Evolutionary conservation across 2,113 vertebrate species (phyloP), one percentile per base, ranked within the genome.

Genomic region (Gulo gulo): DNA sequence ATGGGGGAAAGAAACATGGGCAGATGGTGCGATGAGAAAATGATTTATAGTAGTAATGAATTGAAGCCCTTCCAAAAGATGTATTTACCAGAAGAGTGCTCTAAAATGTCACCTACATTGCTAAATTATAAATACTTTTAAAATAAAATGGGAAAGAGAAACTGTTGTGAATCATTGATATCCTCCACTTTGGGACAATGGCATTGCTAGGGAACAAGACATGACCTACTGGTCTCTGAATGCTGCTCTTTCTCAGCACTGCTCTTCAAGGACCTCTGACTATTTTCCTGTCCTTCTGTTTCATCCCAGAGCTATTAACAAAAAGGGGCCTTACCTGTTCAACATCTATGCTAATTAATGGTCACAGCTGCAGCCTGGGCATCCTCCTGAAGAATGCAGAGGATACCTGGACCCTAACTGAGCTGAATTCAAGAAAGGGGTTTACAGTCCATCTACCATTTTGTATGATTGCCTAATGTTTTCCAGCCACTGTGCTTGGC

Each of bases 51-150:
- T 79, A 39, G 6, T 82, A 73, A 96, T 91, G 81, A 95, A 34
- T 36, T 88, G 63, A 96, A 95, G 73, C 13, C 67, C 92, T 97
- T 97, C 89, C 97, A 96, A 92, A 93, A 82, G 79, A 86, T 47
- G 7, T 76, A 82, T 89, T 81, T 89, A 85, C 29, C 45, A 86
- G 73, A 96, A 91, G 50, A 91, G 29, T 78, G 55, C 26, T 91
- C 88, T 80, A 85, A 95, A 92, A 78, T 84, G 65, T 88, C 69
- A 59, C 63, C 94, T 95, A 23, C 23, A 91, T 83, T 61, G 63
- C 63, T 88, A 76, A 95, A 57, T 83, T 81, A 91, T 88, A 95
- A 91, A 88, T 61, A 57, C 7, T 52, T 87, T 59, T 52, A 26
- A 86, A 95, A 50, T 69, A 71, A 91, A 91, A 79, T 39, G 8